Evolutionary conservation across 2,113 vertebrate genomes (phyloP), one percentile per base, ranked within the genome.

Genomic region (Monarcha castaneiventris): DNA sequence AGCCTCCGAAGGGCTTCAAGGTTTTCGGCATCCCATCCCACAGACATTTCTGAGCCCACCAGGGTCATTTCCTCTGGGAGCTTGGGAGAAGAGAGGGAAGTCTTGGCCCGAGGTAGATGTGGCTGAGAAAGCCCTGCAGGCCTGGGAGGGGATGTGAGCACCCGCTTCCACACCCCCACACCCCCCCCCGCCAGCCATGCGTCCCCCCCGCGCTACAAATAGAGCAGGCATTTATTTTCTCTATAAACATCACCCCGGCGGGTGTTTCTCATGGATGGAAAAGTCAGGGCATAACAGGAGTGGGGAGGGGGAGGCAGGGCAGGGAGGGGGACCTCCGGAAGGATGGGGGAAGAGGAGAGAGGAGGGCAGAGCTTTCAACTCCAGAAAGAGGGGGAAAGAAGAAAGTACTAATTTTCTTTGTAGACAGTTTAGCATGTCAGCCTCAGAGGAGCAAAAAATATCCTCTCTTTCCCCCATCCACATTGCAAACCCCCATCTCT

Each of bases 1-100:
- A 94, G 52, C 74, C 30, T 76, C 39, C 1, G 16, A 32, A 2
- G 3, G 32, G 16, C 48, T 83, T 55, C 32, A 18, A 87, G 30
- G 23, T 43, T 84, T 92, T 54, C 39, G 32, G 16, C 82, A 77
- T 96, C 96, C 74, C 89, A 89, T 83, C 94, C 96, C 95, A 93
- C 94, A 88, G 43, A 87, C 54, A 93, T 88, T 84, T 89, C 68
- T 73, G 90, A 76, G 91, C 52, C 74, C 81, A 58, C 71, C 39
- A 4, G 83, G 89, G 97, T 95, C 95, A 92, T 67, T 97, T 97
- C 97, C 97, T 95, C 90, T 97, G 97, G 91, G 97, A 96, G 68
- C 77, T 3, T 1, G 91, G 80, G 88, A 84, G 49, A 77, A 89
- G 89, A 80, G 92, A 75, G 43, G 51, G 43, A 56, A 58, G 13